Evolutionary conservation across 2,888 invertebrate species (phyloP).

Genomic region (Pheosia gnoma): DNA sequence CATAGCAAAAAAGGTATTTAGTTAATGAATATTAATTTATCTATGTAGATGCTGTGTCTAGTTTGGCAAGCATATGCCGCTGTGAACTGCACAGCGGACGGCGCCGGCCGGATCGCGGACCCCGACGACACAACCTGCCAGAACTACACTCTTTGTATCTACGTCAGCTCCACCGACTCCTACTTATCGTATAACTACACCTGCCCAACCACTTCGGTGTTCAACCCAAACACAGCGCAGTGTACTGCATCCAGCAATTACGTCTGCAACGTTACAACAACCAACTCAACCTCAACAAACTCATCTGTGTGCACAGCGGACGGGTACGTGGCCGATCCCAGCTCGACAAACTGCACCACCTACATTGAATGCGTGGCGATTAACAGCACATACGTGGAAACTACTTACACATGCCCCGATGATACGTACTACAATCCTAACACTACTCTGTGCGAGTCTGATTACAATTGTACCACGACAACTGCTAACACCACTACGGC

Average conservation of each 20-base stretch:
- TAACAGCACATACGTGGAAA: slow-evolving; percentile 55
- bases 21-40: slow-evolving; percentile 5
- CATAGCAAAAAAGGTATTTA: too few relatives aligned
- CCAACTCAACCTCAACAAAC: slow-evolving; percentile 27
- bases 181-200: slow-evolving; percentile 44
- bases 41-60: slow-evolving; percentile 38
- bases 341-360: slow-evolving; percentile 57
- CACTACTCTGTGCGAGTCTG: slow-evolving; percentile 63
- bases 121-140: slow-evolving; percentile 66
- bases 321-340: slow-evolving; percentile 61
- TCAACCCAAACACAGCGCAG: slow-evolving; percentile 56
- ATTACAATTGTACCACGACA: slow-evolving; percentile 54
- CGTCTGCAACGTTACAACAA: slow-evolving; percentile 51
- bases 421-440: slow-evolving; percentile 61
- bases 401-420: slow-evolving; percentile 57
- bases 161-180: slow-evolving; percentile 37
- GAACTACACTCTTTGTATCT: slow-evolving; percentile 71
- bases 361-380: slow-evolving; percentile 67
- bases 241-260: slow-evolving; percentile 65
- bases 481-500: slow-evolving; percentile 21
- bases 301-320: slow-evolving; percentile 59
- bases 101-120: slow-evolving; percentile 66
- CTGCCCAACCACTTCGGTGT: slow-evolving; percentile 41
- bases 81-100: slow-evolving; percentile 60
- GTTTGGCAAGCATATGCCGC: slow-evolving; percentile 51